Evolutionary conservation across 2,888 invertebrate species (phyloP).

Genomic region (Calephelis perditalis): DNA sequence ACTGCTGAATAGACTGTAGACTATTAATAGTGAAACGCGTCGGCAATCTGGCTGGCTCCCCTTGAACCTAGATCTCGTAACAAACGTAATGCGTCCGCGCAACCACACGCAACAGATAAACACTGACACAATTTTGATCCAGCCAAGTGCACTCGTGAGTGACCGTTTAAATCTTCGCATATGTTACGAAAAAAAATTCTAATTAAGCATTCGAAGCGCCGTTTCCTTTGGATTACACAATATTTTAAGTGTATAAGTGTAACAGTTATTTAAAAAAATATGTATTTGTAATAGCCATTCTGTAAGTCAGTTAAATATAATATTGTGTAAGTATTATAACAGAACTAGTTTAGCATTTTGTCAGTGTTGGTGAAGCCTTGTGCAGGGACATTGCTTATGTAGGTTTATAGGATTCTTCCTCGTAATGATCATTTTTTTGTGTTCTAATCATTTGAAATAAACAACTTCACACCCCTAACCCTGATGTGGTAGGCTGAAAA

Average conservation of each 20-base stretch:
- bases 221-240: not conserved
- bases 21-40: constrained; percentile 75
- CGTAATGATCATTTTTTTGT: too few species aligned
- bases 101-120: constrained; percentile 66
- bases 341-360: not conserved
- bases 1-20: constrained; percentile 68
- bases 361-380: not conserved
- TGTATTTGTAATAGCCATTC: not conserved
- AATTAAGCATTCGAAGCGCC: not conserved
- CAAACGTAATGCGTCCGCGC: constrained; percentile 63
- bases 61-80: constrained; percentile 71
- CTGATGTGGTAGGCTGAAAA: too few species aligned
- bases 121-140: constrained; percentile 73
- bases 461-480: too few species aligned
- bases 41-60: constrained; percentile 70
- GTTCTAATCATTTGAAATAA: too few species aligned
- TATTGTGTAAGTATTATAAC: not conserved
- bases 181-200: constrained; percentile 4
- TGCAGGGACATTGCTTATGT: too few species aligned
- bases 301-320: not conserved
- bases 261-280: not conserved
- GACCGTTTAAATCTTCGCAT: constrained; percentile 5
- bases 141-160: constrained; percentile 37
- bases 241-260: not conserved
- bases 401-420: too few species aligned